phyloP scores from a whole-genome alignment of 1,140 invertebrate genomes.

The Centruroides vittatus region DNA sequence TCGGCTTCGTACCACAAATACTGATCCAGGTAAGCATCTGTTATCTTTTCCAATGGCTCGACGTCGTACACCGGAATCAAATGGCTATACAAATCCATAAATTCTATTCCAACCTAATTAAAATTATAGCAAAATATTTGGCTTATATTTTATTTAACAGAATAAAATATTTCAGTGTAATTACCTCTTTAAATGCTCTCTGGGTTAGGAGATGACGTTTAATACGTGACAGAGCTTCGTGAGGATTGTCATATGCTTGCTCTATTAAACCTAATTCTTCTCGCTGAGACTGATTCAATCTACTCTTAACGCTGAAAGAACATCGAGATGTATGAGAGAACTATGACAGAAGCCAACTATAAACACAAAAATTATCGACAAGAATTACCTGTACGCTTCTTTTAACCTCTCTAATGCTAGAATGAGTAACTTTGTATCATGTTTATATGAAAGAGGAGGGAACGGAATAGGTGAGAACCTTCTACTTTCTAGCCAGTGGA shows the following conservation, averaged over 20 bases:
- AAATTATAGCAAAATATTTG: too few relatives aligned
- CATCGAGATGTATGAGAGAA: not conserved
- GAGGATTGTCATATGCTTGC: slow-evolving; percentile 99
- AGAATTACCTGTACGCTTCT: slow-evolving; percentile 64
- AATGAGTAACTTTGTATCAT: slow-evolving; percentile 97
- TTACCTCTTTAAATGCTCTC: slow-evolving; percentile 88
- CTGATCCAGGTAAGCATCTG: slow-evolving; percentile 99
- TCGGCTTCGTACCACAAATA: slow-evolving; percentile 99
- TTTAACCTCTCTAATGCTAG: slow-evolving; percentile 91
- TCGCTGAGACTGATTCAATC: slow-evolving; percentile 95
- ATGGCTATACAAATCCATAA: slow-evolving; percentile 99
- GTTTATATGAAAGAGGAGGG: slow-evolving; percentile 97
- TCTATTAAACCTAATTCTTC: slow-evolving; percentile 98
- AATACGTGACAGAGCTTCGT: slow-evolving; percentile 95
- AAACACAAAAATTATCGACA: slow-evolving; percentile 23
- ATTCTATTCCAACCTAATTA: slow-evolving; percentile 66
- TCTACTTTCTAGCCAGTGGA: slow-evolving; percentile 97
- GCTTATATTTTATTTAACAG: too few relatives aligned
- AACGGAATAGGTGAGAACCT: slow-evolving; percentile 98
- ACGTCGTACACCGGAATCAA: slow-evolving; percentile 98
- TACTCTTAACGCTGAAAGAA: slow-evolving; percentile 76
- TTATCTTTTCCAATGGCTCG: slow-evolving; percentile 97
- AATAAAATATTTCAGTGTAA: too few relatives aligned
- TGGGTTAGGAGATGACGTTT: slow-evolving; percentile 98
- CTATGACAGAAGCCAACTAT: not conserved